phyloP scores from a whole-genome alignment of 2,797 vertebrate species.

The Aplochiton taeniatus region DNA sequence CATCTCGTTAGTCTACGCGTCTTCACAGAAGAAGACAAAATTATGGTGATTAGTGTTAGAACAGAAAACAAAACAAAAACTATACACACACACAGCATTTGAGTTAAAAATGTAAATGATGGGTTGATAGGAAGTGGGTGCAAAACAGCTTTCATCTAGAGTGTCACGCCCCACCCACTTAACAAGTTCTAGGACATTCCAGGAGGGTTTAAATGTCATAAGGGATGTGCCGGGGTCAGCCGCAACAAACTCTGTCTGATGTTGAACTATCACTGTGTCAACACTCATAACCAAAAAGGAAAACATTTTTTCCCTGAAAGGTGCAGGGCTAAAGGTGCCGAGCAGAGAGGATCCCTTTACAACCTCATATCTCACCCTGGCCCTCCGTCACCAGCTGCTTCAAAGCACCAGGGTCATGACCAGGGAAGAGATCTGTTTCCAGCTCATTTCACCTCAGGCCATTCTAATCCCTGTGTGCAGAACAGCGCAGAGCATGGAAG shows the following conservation, averaged over 20 bases:
- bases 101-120: too few species aligned
- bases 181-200: background rate
- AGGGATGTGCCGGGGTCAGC: slow-evolving; percentile 1
- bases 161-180: background rate
- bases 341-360: slow-evolving; percentile 24
- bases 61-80: too few species aligned
- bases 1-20: slow-evolving; percentile 16
- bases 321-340: background rate
- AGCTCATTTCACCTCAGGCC: slow-evolving; percentile 48
- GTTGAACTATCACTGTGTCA: background rate
- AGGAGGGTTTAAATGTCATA: slow-evolving; percentile 7
- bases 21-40: too few species aligned
- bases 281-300: too few species aligned
- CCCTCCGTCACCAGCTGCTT: slow-evolving; percentile 27
- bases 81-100: too few species aligned
- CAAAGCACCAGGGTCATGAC: slow-evolving; percentile 33
- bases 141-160: background rate
- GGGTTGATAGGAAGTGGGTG: too few species aligned
- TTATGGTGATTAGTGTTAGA: too few species aligned
- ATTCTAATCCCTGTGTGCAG: slow-evolving; percentile 36
- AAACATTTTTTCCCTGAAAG: too few species aligned
- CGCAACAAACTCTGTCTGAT: background rate
- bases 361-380: slow-evolving; percentile 5
- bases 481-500: background rate
- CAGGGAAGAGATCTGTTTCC: slow-evolving; percentile 30